These are phyloP conservation scores for Carettochelys insculpta DNA, from an alignment of 2,113 vertebrate species.

Conservation along the genomic window DNA sequence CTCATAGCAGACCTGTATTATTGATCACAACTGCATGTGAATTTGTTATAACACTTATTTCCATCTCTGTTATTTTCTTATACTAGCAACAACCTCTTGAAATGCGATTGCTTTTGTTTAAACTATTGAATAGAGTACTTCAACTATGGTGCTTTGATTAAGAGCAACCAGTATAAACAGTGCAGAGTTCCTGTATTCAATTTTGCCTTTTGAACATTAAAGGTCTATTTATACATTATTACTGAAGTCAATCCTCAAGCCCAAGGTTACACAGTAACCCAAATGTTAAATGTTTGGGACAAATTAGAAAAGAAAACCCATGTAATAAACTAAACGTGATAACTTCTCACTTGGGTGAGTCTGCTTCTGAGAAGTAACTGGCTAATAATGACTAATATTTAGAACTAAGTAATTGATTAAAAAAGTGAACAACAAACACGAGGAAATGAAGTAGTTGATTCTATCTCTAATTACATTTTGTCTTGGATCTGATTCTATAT, in stretches of 20 bases:
- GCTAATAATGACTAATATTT: background rate
- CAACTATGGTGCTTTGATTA: background rate
- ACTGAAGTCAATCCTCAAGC: background rate
- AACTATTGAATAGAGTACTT: background rate
- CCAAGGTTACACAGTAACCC: background rate
- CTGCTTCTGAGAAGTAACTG: background rate
- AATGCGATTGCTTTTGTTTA: background rate
- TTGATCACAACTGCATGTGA: background rate
- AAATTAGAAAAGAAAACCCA: background rate
- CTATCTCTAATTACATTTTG: background rate
- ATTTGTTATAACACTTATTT: background rate
- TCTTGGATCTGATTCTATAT: background rate
- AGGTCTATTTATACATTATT: background rate
- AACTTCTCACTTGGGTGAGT: background rate
- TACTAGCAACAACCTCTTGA: background rate
- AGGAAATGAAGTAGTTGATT: background rate
- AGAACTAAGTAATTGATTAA: background rate
- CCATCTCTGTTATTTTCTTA: background rate
- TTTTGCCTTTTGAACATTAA: background rate
- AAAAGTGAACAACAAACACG: background rate
- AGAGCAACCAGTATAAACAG: background rate
- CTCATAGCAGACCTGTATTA: background rate
- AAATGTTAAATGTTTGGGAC: background rate
- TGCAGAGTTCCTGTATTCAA: background rate
- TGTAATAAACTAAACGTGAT: background rate